Evolutionary conservation across 2,888 invertebrate species (phyloP), one percentile per base, ranked within the genome.

Genomic region (Eucera pruinosa): DNA sequence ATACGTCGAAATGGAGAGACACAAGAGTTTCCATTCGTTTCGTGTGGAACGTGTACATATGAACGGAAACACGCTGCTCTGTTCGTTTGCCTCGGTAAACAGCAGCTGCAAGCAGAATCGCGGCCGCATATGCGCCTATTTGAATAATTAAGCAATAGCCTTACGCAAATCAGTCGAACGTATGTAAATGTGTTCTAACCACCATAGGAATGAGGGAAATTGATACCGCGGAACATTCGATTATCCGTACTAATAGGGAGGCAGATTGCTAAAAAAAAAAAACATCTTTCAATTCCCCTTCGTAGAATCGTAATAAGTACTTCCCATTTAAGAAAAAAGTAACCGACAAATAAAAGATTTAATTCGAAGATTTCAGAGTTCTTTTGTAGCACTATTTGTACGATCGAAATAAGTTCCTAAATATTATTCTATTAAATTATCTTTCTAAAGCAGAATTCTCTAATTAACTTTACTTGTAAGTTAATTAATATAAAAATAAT

Each of bases 61-160:
- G 73, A 80, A 85, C 81, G 89, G 88, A 88, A 86, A 74, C 62
- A 86, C 78, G 74, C 64, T 69, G 74, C 67, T 50, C 50, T 43
- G 65, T 36, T 60, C 58, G 68, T 66, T 50, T 62, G 54, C 68
- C 55, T 45, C 52, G 68, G 61, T 57, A 60, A 66, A 75, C 60
- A 55, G 77, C 87, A 87, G 88, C 87, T 86, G 89, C 85, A 30
- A 78, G 74, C 72, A 45, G 58, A 69, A 64, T 65, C 69, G 69
- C 64, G 65, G 78, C 50, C 77, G 69, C 66, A 61, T 67, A 62
- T 77, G 71, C 61, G 75, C 74, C 78, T 80, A 86, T 88, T 88
- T 87, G 81, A 87, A 89, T 89, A 87, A 87, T 88, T 88, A 83
- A 82, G 65, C 75, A 79, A 73, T 30, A 69, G 50, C 50, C 39